Base-by-base conservation (phyloP, 1,140 invertebrate species). In the Pseudomyrmex cubaensis region DNA sequence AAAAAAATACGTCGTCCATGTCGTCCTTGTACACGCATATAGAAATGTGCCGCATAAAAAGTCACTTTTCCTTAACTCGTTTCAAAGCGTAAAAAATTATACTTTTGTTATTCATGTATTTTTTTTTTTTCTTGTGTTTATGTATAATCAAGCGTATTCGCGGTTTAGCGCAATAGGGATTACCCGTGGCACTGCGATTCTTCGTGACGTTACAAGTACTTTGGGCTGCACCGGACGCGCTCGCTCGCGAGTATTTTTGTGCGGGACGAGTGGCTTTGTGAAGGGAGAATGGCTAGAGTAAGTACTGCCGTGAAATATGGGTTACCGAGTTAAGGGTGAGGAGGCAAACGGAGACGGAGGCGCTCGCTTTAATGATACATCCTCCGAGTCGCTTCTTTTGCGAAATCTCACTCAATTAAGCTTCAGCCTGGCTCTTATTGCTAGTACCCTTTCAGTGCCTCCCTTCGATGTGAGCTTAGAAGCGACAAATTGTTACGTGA, bases 261-360 rank as follows among this genome's bases (percentile, higher is more conserved):
- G 84, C 86, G 89, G 87, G 91, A 90, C 89, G 89, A 93, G 92
- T 92, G 91, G 92, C 91, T 93, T 93, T 94, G 91, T 92, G 89
- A 91, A 80, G 87, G 88, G 92, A 94, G 93, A 93, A 94, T 92
- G 88, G 91, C 84, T 87, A 88, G 82, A 86, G 86, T 93, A 93
- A 92, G 93, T 92, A 91, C 91, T 92, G 87, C 90, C 75, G 88
- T 94, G 93, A 93, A 93, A 93, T 93, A 94, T 93, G 92, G 93
- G 93, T 93, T 94, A 93, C 87, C 90, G 67, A 93, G 92, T 93
- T 93, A 92, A 93, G 92, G 89, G 89, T 85, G 74, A 75, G 82
- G 61, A 72, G 59, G 44, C 50, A 57, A 83, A 59, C 17, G 25
- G 56, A 61, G 22, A 20, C 44, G 35, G 35, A 69, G 70, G 72